phyloP scores from a whole-genome alignment of 2,888 invertebrate species.

The Dendrolimus pini region DNA sequence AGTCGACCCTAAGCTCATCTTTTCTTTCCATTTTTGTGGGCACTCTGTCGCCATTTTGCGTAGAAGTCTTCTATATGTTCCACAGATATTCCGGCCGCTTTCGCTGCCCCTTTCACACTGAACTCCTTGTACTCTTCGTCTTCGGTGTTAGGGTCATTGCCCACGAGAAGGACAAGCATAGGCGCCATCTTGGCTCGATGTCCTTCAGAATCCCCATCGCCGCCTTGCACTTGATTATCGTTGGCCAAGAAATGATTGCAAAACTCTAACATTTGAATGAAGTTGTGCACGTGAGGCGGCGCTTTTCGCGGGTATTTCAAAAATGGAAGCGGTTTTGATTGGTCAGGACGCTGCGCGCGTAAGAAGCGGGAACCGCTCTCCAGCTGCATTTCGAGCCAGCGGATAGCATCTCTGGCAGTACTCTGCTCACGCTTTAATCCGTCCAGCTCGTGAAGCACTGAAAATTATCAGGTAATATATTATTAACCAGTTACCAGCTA shows the following conservation, averaged over 20 bases:
- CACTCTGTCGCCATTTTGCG: slow-evolving; percentile 88
- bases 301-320: slow-evolving; percentile 62
- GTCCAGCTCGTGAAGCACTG: slow-evolving; percentile 93
- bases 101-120: slow-evolving; percentile 86
- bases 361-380: slow-evolving; percentile 91
- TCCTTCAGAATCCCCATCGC: slow-evolving; percentile 52
- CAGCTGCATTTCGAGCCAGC: slow-evolving; percentile 94
- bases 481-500: no score
- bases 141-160: slow-evolving; percentile 57
- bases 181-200: slow-evolving; percentile 54
- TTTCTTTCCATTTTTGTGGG: slow-evolving; percentile 64
- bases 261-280: slow-evolving; percentile 89
- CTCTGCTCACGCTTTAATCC: slow-evolving; percentile 90
- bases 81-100: slow-evolving; percentile 87
- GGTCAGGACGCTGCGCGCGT: slow-evolving; percentile 90
- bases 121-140: slow-evolving; percentile 79
- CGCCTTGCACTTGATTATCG: slow-evolving; percentile 48
- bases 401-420: slow-evolving; percentile 92
- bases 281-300: slow-evolving; percentile 77
- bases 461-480: slow-evolving; percentile 23
- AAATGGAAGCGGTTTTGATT: slow-evolving; percentile 82
- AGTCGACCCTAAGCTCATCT: slow-evolving; percentile 46
- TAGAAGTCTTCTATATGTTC: slow-evolving; percentile 90
- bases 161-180: slow-evolving; percentile 88
- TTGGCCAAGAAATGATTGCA: slow-evolving; percentile 83